Conservation (phyloP, 2,888 invertebrate species). For the Nyleta sp. region DNA sequence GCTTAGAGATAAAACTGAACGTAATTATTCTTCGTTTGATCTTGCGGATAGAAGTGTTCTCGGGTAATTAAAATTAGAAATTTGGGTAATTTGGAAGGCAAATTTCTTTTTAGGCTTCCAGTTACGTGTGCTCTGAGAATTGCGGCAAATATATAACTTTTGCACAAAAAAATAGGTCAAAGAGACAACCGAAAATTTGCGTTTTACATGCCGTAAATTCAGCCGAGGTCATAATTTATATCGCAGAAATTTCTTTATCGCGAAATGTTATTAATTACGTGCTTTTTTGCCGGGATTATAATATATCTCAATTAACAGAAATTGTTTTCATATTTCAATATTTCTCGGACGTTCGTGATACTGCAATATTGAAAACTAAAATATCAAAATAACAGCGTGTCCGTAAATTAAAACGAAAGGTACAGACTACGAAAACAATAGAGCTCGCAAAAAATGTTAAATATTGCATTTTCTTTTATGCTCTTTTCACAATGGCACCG, state of each 20-base stretch:
- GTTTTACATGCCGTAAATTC: constrained; percentile 26
- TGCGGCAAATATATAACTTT: constrained; percentile 24
- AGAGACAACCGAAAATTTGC: constrained; percentile 31
- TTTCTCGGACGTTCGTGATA: neutral
- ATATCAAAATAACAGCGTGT: constrained; percentile 24
- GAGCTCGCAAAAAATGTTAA: constrained; percentile 35
- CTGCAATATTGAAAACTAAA: constrained; percentile 7
- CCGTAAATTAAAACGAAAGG: constrained; percentile 32
- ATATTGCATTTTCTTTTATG: constrained; percentile 41
- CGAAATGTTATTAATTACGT: constrained; percentile 13
- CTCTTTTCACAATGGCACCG: constrained; percentile 12
- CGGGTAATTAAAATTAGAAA: neutral
- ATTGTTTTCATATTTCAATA: neutral
- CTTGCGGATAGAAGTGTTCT: constrained; percentile 10
- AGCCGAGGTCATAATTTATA: constrained; percentile 4
- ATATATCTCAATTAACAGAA: constrained; percentile 20
- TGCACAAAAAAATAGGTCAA: constrained; percentile 23
- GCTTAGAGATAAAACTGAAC: constrained; percentile 68
- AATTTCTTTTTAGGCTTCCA: neutral
- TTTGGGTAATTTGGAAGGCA: neutral
- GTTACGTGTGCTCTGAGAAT: constrained; percentile 3
- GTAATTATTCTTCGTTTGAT: constrained; percentile 63
- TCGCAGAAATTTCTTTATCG: neutral
- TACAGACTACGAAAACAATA: constrained; percentile 28
- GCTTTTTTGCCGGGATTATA: neutral